Percentiles rank a stretch among this genome's conserved stretches.
phyloP scores from a whole-genome alignment of 23 tunicate genomes.

The Diplosoma virens region DNA sequence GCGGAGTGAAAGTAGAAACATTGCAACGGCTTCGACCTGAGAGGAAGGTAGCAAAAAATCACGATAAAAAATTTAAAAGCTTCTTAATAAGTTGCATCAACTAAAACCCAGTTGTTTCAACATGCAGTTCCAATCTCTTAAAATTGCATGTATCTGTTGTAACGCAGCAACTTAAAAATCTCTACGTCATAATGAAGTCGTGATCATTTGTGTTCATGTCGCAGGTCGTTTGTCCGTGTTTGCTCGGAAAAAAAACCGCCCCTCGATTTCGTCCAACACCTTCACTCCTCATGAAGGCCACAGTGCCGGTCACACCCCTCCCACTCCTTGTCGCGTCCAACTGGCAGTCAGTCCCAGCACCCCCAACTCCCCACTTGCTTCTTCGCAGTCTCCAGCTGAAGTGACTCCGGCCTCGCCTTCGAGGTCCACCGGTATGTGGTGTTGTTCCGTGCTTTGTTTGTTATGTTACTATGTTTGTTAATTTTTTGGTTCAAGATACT shows the following conservation, averaged over 20 bases:
- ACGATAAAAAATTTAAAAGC: too few relatives aligned
- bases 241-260: constrained; percentile 36
- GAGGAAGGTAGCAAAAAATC: neutral
- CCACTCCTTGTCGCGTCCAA: constrained; percentile 38
- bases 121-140: too few relatives aligned
- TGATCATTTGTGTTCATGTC: neutral
- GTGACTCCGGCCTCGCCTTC: too few relatives aligned
- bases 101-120: too few relatives aligned
- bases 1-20: too few relatives aligned
- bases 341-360: constrained; percentile 17
- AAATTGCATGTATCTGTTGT: too few relatives aligned
- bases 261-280: constrained; percentile 39
- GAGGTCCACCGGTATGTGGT: too few relatives aligned
- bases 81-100: too few relatives aligned
- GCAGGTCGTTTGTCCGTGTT: constrained; percentile 62
- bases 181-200: too few relatives aligned
- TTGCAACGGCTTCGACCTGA: neutral
- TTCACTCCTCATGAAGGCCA: constrained; percentile 64
- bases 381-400: neutral
- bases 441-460: too few relatives aligned
- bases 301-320: constrained; percentile 78
- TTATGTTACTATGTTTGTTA: neutral
- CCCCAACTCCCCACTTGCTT: neutral
- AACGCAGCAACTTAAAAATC: too few relatives aligned
- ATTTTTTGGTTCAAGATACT: neutral